A percentile compares a stretch with the other conserved stretches of the same genome.
Evolutionary conservation across 2,113 vertebrate species (phyloP).

Genomic region (Genyomyrus donnyi): DNA sequence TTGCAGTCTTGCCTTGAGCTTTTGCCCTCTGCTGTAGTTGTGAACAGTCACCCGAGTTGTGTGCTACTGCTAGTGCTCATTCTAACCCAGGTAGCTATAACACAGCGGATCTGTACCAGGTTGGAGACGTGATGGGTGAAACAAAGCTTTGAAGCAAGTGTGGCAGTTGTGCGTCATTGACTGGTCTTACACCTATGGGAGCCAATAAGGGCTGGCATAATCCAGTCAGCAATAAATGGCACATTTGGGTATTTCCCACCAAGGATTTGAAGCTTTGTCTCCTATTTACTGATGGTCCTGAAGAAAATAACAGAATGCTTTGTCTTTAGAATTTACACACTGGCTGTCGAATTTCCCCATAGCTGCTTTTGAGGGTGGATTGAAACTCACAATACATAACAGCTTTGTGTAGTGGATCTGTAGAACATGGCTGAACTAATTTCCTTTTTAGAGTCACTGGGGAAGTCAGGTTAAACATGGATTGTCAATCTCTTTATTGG

Average conservation of each 20-base stretch:
- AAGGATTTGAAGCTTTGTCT: not conserved
- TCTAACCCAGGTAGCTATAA: not conserved
- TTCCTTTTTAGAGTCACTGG: not conserved
- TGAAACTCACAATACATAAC: not conserved
- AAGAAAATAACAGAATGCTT: not conserved
- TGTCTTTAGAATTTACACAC: not conserved
- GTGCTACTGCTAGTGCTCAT: not conserved
- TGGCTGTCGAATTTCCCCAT: not conserved
- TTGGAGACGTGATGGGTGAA: not conserved
- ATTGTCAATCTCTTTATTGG: not conserved
- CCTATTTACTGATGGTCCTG: not conserved
- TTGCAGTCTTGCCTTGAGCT: constrained; percentile 29
- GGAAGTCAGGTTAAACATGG: not conserved
- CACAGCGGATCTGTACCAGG: not conserved
- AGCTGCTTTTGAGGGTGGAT: not conserved
- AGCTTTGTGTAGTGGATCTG: not conserved
- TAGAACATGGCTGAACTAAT: constrained; percentile 1
- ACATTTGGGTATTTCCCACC: not conserved
- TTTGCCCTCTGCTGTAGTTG: constrained; percentile 9
- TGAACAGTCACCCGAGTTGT: constrained; percentile 28
- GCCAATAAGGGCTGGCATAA: not conserved
- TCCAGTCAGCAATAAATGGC: not conserved
- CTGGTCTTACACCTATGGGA: not conserved
- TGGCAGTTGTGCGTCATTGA: not conserved
- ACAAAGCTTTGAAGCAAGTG: not conserved